Evolutionary conservation across 2,888 invertebrate genomes (phyloP).

Genomic region (Hypomecis atomaria): DNA sequence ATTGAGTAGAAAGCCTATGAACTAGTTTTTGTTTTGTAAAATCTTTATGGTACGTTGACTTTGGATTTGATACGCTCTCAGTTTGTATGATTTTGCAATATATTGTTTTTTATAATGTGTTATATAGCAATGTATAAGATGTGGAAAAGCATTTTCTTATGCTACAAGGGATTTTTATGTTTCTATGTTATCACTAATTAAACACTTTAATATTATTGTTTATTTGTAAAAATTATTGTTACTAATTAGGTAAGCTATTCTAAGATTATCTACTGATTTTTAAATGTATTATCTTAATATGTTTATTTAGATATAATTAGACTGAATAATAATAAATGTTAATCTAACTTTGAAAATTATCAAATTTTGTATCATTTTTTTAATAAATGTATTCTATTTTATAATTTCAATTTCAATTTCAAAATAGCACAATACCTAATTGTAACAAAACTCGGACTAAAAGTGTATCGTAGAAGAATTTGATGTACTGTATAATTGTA

Average conservation of each 20-base stretch:
- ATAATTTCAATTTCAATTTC: not conserved
- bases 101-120: too few species aligned
- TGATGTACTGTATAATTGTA: slow-evolving; percentile 4
- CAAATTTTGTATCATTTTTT: not conserved
- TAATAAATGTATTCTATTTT: not conserved
- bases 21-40: not conserved
- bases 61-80: slow-evolving; percentile 5
- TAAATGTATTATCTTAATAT: not conserved
- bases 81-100: not conserved
- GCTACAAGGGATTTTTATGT: not conserved
- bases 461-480: slow-evolving; percentile 6
- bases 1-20: not conserved
- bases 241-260: not conserved
- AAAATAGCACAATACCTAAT: not conserved
- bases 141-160: too few species aligned
- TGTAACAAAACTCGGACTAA: not conserved
- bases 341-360: not conserved
- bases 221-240: not conserved
- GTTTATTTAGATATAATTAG: too few species aligned
- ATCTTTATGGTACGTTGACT: slow-evolving; percentile 4
- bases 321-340: not conserved
- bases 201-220: not conserved
- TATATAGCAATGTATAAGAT: too few species aligned
- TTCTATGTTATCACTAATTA: not conserved
- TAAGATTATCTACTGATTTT: not conserved